phyloP scores from a whole-genome alignment of 2,113 vertebrate species.

The Ciconia maguari region DNA sequence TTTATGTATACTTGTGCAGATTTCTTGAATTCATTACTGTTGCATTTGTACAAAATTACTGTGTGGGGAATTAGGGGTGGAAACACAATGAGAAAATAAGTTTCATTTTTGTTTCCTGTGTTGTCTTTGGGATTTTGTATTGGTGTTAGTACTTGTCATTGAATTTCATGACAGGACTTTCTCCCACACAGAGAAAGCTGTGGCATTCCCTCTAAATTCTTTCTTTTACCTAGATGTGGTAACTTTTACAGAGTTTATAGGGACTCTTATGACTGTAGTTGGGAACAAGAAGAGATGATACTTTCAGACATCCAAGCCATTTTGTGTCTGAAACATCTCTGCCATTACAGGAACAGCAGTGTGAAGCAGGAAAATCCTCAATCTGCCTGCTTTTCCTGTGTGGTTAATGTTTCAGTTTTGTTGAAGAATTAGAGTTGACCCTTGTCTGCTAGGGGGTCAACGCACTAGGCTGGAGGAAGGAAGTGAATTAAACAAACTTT shows the following conservation, averaged over 20 bases:
- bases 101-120: not conserved
- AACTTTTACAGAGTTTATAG: not conserved
- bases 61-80: not conserved
- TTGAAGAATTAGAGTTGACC: not conserved
- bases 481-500: not conserved
- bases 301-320: not conserved
- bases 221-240: not conserved
- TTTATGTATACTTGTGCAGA: not conserved
- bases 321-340: not conserved
- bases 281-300: not conserved
- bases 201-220: not conserved
- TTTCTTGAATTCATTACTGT: not conserved
- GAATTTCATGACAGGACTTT: not conserved
- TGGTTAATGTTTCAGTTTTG: not conserved
- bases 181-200: not conserved
- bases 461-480: not conserved
- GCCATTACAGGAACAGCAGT: not conserved
- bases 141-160: not conserved
- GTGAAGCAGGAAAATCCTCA: not conserved
- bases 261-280: not conserved
- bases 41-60: not conserved
- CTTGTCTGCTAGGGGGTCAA: not conserved
- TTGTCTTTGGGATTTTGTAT: not conserved
- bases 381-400: not conserved
- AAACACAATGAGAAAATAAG: not conserved